Percentiles rank a stretch among this genome's conserved stretches.
Conservation (phyloP, 2,888 invertebrate species). For the Dione vanillae region DNA sequence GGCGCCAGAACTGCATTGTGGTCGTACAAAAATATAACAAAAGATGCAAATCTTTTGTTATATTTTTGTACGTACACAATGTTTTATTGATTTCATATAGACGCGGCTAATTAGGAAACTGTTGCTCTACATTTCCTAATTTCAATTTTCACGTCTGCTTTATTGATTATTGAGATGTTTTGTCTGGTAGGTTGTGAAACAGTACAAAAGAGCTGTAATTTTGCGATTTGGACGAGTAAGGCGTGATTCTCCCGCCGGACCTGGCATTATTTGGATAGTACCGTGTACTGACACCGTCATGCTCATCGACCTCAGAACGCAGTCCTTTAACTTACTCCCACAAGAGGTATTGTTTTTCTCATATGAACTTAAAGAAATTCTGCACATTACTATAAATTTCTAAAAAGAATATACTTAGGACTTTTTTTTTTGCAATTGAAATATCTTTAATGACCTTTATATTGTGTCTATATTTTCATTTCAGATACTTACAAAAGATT, state of each 20-base stretch:
- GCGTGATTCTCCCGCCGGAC: constrained; percentile 79
- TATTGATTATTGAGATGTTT: constrained; percentile 24
- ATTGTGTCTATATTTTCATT: constrained; percentile 61
- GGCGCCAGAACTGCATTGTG: too few species aligned
- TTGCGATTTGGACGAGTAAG: constrained; percentile 82
- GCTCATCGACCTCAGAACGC: constrained; percentile 93
- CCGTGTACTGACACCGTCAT: constrained; percentile 95
- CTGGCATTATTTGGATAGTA: constrained; percentile 94
- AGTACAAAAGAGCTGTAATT: constrained; percentile 82
- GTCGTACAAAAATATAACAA: too few species aligned
- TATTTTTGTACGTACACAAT: too few species aligned
- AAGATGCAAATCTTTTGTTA: too few species aligned
- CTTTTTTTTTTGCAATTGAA: neutral
- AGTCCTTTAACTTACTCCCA: constrained; percentile 95
- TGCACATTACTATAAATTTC: neutral
- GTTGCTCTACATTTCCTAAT: neutral
- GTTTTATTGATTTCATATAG: neutral
- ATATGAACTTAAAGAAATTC: neutral
- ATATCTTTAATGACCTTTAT: constrained; percentile 69
- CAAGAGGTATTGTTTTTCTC: constrained; percentile 88
- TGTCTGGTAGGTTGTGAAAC: constrained; percentile 70
- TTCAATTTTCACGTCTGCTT: constrained; percentile 3
- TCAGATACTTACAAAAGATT: constrained; percentile 89
- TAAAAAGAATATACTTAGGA: neutral
- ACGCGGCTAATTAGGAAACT: neutral